Base-by-base conservation (phyloP, 2,797 vertebrate species). In the Mormyrops boulengeri region DNA sequence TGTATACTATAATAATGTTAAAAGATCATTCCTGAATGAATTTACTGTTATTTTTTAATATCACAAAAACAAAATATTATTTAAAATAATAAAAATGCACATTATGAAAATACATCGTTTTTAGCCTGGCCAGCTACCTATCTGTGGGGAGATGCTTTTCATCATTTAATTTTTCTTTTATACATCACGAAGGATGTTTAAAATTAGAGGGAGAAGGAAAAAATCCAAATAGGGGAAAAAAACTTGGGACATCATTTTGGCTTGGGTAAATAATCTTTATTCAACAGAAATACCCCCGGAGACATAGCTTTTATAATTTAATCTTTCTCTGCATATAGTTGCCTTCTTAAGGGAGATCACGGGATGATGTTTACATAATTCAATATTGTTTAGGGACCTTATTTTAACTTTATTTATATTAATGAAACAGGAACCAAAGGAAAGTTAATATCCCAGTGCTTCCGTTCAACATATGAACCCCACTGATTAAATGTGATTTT, bases 331-430 rank as follows among this genome's bases (percentile, higher is more conserved):
- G 73, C 73, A 41, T 77, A 77, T 77, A 6, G 17, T 5, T 34
- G 66, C 38, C 26, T 77, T 77, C 73, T 44, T 41, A 41, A 41
- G 73, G 34, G 17, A 77, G 73, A 77, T 41, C 34, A 44, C 17
- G 17, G 34, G 38, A 77, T 77, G 73, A 77, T 77, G 73, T 77
- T 77, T 77, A 77, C 73, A 77, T 41, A 77, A 41, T 44, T 77
- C 73, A 41, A 77, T 44, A 44, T 30, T 77, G 73, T 77, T 77
- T 77, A 77, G 73, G 34, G 73, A 41, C 73, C 17, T 38, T 77
- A 38, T 77, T 77, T 77, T 77, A 77, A 77, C 34, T 38, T 77
- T 77, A 77, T 77, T 77, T 77, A 77, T 77, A 77, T 77, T 77
- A 77, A 77, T 77, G 38, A 77, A 77, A 77, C 12, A 41, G 34